Evolutionary conservation across 2,888 invertebrate species (phyloP), one percentile per base, ranked within the genome.

Genomic region (Pterobdella sp.): DNA sequence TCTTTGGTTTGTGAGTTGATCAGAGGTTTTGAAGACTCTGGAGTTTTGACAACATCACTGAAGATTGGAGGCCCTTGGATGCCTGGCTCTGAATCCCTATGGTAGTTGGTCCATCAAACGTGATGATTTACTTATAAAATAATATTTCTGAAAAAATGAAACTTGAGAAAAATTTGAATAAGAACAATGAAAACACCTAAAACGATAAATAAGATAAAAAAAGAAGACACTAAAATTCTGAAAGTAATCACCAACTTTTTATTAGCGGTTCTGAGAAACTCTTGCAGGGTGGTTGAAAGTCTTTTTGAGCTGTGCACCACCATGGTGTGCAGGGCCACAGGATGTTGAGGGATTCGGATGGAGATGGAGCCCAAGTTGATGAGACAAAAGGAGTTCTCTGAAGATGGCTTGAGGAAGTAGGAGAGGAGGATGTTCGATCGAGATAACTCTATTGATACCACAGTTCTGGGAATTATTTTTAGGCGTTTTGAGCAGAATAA

Each of bases 341-440:
- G 97, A 86, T 97, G 96, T 84, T 97, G 96, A 1, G 98, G 97
- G 81, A 98, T 93, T 84, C 96, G 95, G 73, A 96, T 90, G 76
- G 91, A 89, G 0, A 96, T 90, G 22, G 91, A 90, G 0, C 95
- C 96, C 72, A 96, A 88, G 10, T 91, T 92, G 10, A 93, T 85
- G 74, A 94, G 83, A 0, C 90, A 89, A 70, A 90, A 88, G 82
- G 92, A 92, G 80, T 90, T 90, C 80, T 80, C 80, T 2, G 64
- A 64, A 18, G 72, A 52, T 2, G 52, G 72, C 22, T 75, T 76
- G 35, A 37, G 1, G 34, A 72, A 65, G 1, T 72, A 60, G 3
- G 73, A 76, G 42, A 94, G 93, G 70, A 95, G 85, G 0, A 92
- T 91, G 81, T 94, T 93, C 0, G 93, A 93, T 83, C 93, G 93